Base-by-base conservation (phyloP, 2,797 vertebrate genomes). In the Scleropages formosus region DNA sequence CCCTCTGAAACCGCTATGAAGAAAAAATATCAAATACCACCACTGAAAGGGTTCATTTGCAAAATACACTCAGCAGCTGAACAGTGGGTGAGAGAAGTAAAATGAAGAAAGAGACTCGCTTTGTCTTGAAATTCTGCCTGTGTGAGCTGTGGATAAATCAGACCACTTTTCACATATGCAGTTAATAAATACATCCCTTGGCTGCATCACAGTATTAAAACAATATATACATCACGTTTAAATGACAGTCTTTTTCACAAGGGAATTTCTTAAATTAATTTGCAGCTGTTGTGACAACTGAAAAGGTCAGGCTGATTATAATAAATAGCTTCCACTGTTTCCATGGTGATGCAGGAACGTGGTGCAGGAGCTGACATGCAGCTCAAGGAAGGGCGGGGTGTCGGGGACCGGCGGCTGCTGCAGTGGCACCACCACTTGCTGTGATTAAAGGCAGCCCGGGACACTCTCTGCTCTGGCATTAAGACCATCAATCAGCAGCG, bases 241-340 rank as follows among this genome's bases (percentile, higher is more conserved):
- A 72, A 44, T 18, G 18, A 59, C 51, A 8, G 18, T 59, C 56
- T 56, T 59, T 39, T 31, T 67, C 49, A 68, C 49, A 26, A 22
- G 24, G 18, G 20, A 76, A 61, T 27, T 70, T 53, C 26, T 75
- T 65, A 75, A 49, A 75, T 75, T 65, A 73, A 78, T 66, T 27
- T 74, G 49, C 75, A 73, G 78, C 76, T 78, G 80, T 80, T 46
- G 69, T 64, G 72, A 75, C 71, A 74, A 80, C 53, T 46, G 62
- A 75, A 74, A 81, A 79, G 74, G 75, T 79, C 80, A 79, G 22
- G 27, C 27, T 61, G 81, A 84, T 82, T 74, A 78, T 67, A 83
- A 79, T 79, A 77, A 77, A 67, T 70, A 72, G 61, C 71, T 78
- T 80, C 75, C 67, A 58, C 60, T 44, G 84, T 84, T 85, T 80